Conservation (phyloP, 2,888 invertebrate genomes). For the Amblyjoppa fuscipennis region DNA sequence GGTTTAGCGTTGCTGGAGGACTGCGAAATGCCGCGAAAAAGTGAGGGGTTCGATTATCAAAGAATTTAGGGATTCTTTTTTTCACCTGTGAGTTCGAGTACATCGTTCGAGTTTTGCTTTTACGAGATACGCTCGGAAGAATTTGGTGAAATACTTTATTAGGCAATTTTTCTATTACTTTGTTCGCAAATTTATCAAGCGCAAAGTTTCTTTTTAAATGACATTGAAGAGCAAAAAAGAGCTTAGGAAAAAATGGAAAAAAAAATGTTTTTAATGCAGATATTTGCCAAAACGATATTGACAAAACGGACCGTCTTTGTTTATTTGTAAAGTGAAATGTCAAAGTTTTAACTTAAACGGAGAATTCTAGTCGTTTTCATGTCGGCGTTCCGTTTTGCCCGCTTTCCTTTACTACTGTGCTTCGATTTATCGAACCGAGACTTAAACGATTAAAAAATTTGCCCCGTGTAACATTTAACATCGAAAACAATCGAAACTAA, state of each 20-base stretch:
- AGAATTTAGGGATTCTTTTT: background rate
- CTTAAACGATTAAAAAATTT: too few species aligned
- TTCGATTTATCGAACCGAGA: too few species aligned
- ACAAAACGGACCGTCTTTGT: background rate
- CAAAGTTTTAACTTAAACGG: background rate
- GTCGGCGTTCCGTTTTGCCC: too few species aligned
- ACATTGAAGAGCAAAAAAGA: background rate
- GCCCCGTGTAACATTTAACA: background rate
- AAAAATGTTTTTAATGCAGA: background rate
- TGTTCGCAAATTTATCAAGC: too few species aligned
- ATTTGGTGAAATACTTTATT: background rate
- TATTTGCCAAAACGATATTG: too few species aligned
- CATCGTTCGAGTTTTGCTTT: background rate
- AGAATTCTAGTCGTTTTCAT: background rate
- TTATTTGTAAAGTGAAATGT: background rate
- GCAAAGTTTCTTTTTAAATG: background rate
- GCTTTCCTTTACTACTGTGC: too few species aligned
- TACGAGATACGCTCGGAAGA: background rate
- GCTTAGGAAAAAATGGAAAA: background rate
- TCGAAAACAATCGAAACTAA: too few species aligned
- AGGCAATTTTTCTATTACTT: too few species aligned
- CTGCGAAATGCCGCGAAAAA: slow-evolving; percentile 13
- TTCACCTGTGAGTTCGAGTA: slow-evolving; percentile 1
- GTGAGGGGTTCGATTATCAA: background rate
- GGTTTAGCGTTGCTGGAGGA: background rate